Conservation (phyloP, 2,113 vertebrate genomes). For the Phaetusa simplex region DNA sequence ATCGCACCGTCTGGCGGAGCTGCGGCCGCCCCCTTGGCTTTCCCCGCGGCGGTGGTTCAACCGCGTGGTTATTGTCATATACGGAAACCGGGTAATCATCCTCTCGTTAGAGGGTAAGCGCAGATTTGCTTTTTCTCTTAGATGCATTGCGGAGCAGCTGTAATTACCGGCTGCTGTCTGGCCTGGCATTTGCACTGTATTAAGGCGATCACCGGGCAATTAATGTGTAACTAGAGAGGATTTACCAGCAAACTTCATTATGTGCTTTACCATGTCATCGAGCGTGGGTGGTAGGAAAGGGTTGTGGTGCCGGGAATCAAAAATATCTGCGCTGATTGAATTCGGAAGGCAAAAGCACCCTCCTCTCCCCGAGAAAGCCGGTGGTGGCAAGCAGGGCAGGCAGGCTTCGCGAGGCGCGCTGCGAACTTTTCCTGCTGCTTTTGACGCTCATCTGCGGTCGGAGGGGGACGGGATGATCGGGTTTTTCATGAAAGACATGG, state of each 20-base stretch:
- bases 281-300: not conserved
- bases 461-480: not conserved
- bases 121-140: not conserved
- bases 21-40: not conserved
- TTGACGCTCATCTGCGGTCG: accelerated
- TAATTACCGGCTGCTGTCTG: not conserved
- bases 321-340: not conserved
- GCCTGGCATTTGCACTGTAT: not conserved
- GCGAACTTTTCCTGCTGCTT: not conserved
- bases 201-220: not conserved
- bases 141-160: not conserved
- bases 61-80: not conserved
- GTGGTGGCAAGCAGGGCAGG: not conserved
- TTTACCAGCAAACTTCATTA: not conserved
- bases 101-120: not conserved
- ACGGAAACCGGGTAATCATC: not conserved
- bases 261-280: not conserved
- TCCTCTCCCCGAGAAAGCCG: not conserved
- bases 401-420: not conserved
- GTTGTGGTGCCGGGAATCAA: not conserved
- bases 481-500: not conserved
- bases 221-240: not conserved
- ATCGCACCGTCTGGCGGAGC: not conserved
- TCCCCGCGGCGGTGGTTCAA: not conserved
- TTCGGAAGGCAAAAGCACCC: not conserved